Conservation (phyloP, 2,797 vertebrate genomes). For the Characodon lateralis region DNA sequence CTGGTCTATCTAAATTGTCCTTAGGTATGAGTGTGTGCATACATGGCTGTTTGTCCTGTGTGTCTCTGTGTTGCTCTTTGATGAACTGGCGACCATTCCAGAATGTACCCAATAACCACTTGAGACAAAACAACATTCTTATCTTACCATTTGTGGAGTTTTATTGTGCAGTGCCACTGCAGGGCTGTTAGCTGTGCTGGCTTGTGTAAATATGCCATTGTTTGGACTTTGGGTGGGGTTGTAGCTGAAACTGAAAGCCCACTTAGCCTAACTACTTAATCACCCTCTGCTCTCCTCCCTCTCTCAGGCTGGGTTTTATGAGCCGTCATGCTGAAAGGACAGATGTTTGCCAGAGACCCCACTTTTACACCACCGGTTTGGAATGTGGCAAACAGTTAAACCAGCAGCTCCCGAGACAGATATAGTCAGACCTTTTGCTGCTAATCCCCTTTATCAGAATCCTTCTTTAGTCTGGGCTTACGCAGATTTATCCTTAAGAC, state of each 20-base stretch:
- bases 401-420: conserved; percentile 48
- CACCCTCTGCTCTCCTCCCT: conserved; percentile 33
- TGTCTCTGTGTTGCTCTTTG: too few relatives aligned
- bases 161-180: conserved; percentile 44
- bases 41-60: background rate
- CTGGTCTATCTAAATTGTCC: background rate
- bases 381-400: conserved; percentile 75
- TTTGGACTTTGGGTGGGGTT: conserved; percentile 64
- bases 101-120: background rate
- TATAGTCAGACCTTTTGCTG: conserved; percentile 66
- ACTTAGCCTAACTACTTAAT: conserved; percentile 77
- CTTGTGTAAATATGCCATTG: conserved; percentile 66
- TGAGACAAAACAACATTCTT: conserved; percentile 25
- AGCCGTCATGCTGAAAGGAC: conserved; percentile 71
- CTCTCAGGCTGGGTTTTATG: conserved; percentile 60
- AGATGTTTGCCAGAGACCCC: conserved; percentile 78
- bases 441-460: conserved; percentile 76
- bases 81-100: background rate
- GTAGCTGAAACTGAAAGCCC: conserved; percentile 67
- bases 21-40: too few relatives aligned
- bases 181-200: conserved; percentile 56
- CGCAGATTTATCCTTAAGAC: conserved; percentile 70
- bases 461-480: conserved; percentile 66
- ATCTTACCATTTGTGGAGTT: conserved; percentile 49
- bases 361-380: conserved; percentile 69